phyloP scores from a whole-genome alignment of 2,113 vertebrate genomes.

The Sceloporus undulatus region DNA sequence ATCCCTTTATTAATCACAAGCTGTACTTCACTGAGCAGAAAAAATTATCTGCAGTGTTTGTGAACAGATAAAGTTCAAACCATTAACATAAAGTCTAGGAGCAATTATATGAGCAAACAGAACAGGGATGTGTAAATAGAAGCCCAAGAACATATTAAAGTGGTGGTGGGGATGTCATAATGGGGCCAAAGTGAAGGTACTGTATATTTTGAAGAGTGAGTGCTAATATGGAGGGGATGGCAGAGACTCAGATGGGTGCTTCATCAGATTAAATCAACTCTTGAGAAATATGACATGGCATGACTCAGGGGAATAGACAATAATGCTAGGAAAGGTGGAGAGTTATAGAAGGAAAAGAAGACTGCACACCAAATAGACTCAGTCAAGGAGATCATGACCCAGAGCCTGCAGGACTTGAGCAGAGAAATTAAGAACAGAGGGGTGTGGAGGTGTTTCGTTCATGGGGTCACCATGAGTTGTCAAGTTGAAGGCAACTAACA shows the following conservation, averaged over 20 bases:
- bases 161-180: background rate
- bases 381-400: too few species aligned
- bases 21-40: conserved; percentile 17
- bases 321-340: too few species aligned
- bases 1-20: conserved; percentile 1
- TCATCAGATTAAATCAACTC: background rate
- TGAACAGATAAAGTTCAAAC: conserved; percentile 34
- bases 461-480: too few species aligned
- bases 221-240: background rate
- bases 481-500: too few species aligned
- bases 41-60: conserved; percentile 29
- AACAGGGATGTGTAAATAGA: conserved; percentile 38
- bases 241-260: background rate
- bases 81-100: conserved; percentile 26
- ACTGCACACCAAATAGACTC: too few species aligned
- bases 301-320: too few species aligned
- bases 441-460: too few species aligned
- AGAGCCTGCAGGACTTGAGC: too few species aligned
- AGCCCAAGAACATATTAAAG: conserved; percentile 6
- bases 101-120: conserved; percentile 44
- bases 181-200: background rate
- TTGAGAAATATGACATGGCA: too few species aligned
- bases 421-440: too few species aligned
- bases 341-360: too few species aligned
- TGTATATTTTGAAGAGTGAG: background rate